Evolutionary conservation across 2,113 vertebrate species (phyloP), one percentile per base, ranked within the genome.

Genomic region (Alaudala cheleensis): DNA sequence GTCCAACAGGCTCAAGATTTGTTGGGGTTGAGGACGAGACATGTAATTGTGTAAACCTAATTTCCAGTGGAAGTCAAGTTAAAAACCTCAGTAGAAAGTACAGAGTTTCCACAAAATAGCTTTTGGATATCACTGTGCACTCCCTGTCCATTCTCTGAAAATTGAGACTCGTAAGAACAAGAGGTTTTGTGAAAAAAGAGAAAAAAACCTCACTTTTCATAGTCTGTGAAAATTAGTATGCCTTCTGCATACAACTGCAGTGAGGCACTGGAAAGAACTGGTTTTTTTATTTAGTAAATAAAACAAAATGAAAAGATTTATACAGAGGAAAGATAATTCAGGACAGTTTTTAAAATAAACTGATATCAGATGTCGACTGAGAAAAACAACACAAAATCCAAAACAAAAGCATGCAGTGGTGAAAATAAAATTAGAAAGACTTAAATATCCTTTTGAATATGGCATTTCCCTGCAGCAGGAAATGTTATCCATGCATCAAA

Each of bases 151-250:
- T 73, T 65, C 53, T 77, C 54, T 91, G 81, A 90, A 76, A 87
- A 92, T 1, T 57, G 58, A 85, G 47, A 42, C 39, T 77, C 2
- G 0, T 57, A 70, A 61, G 65, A 90, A 69, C 58, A 73, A 47
- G 58, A 42, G 65, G 21, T 76, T 94, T 77, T 86, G 71, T 77
- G 81, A 85, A 77, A 56, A 90, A 81, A 69, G 71, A 94, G 57
- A 88, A 94, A 86, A 93, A 87, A 37, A 15, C 8, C 4, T 37
- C 28, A 40, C 40, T 85, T 89, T 74, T 83, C 81, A 57, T 44
- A 61, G 66, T 62, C 54, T 66, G 39, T 62, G 65, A 88, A 95
- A 88, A 95, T 95, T 93, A 83, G 93, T 86, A 95, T 94, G 85
- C 92, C 25, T 90, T 20, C 81, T 82, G 74, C 84, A 91, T 77